Percentiles rank a stretch among this genome's conserved stretches.
Conservation (phyloP, 2,888 invertebrate species). For the Euproctis similis region DNA sequence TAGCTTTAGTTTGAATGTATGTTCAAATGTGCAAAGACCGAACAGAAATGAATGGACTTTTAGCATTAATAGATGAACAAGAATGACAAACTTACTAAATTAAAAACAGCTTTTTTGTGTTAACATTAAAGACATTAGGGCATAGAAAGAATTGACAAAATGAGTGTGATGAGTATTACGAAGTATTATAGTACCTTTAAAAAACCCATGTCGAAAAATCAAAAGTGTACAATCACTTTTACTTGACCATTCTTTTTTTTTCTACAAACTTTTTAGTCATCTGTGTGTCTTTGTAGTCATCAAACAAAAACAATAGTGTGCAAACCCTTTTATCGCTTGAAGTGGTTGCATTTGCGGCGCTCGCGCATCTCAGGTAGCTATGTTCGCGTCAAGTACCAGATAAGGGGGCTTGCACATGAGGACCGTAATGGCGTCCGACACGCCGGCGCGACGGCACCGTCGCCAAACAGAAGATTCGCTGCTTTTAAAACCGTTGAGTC, state of each 20-base stretch:
- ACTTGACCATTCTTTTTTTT: conserved; percentile 5
- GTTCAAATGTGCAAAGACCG: too few relatives aligned
- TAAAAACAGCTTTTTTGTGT: too few relatives aligned
- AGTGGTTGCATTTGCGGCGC: conserved; percentile 41
- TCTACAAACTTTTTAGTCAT: conserved; percentile 7
- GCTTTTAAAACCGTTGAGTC: conserved; percentile 3
- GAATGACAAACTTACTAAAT: too few relatives aligned
- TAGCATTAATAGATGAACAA: too few relatives aligned
- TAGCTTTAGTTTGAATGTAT: too few relatives aligned
- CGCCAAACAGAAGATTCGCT: conserved; percentile 22
- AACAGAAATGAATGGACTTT: too few relatives aligned
- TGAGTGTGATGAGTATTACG: too few relatives aligned
- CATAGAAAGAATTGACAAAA: too few relatives aligned
- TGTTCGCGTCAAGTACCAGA: conserved; percentile 49
- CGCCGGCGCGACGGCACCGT: conserved; percentile 28
- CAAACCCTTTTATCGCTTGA: conserved; percentile 46
- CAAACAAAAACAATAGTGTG: conserved; percentile 35
- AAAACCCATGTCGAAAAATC: too few relatives aligned
- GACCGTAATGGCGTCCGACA: conserved; percentile 25
- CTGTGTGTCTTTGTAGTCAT: conserved; percentile 10
- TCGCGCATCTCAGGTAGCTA: conserved; percentile 45
- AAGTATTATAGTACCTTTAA: too few relatives aligned
- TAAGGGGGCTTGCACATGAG: conserved; percentile 30
- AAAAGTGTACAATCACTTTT: conserved; percentile 4
- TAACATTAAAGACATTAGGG: too few relatives aligned